Base-by-base conservation (phyloP, 2,797 vertebrate species). In the Esox masquinongy region DNA sequence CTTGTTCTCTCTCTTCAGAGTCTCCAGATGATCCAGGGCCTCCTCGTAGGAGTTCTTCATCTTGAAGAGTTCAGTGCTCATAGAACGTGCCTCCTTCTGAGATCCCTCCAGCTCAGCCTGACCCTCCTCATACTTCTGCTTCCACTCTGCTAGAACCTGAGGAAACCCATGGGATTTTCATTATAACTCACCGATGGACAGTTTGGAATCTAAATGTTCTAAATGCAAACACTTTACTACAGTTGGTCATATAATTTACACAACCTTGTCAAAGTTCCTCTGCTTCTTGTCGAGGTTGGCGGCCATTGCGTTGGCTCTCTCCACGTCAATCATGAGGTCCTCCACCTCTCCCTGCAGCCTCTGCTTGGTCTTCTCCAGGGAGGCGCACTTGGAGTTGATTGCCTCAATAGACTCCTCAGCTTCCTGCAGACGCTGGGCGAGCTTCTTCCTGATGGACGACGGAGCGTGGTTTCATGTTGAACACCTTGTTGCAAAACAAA, bases 281-380 rank as follows among this genome's bases (percentile, higher is more conserved):
- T 93, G 93, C 76, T 94, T 94, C 83, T 93, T 94, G 39, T 94
- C 93, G 0, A 94, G 88, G 5, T 90, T 89, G 4, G 90, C 88
- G 0, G 90, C 93, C 36, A 90, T 91, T 4, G 92, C 85, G 0
- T 93, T 94, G 0, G 92, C 77, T 47, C 92, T 81, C 59, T 94
- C 93, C 49, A 94, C 88, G 0, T 94, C 93, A 47, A 94, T 84
- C 93, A 94, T 93, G 74, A 93, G 80, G 68, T 94, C 93, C 56
- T 94, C 93, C 68, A 94, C 92, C 64, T 94, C 93, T 76, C 92
- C 93, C 84, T 92, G 93, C 1, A 94, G 84, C 39, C 92, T 73
- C 84, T 91, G 93, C 68, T 94, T 94, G 0, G 93, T 94, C 88
- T 94, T 94, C 59, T 94, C 93, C 49, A 94, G 86, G 16, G 93